Percentiles rank a stretch among this genome's conserved stretches.
Conservation (phyloP, 2,888 invertebrate species). For the Bembecia ichneumoniformis region DNA sequence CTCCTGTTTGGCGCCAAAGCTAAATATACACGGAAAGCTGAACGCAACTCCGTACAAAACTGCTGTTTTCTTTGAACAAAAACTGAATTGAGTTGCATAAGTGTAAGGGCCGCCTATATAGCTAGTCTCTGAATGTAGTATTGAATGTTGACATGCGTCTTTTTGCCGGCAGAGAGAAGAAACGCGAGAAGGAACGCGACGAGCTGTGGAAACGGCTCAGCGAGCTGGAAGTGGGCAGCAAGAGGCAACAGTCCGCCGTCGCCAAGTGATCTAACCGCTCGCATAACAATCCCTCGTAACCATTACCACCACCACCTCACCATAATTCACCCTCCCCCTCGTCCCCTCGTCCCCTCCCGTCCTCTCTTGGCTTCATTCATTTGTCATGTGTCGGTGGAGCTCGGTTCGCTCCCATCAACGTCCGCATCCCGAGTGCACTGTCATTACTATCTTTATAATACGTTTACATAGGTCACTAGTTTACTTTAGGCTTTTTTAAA, state of each 20-base stretch:
- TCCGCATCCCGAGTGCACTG: constrained; percentile 45
- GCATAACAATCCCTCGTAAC: background rate
- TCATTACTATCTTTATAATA: constrained; percentile 51
- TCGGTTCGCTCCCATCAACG: constrained; percentile 13
- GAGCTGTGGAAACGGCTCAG: constrained; percentile 97
- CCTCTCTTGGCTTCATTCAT: constrained; percentile 66
- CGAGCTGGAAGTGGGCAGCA: constrained; percentile 86
- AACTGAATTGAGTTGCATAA: no score
- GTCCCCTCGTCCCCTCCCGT: constrained; percentile 33
- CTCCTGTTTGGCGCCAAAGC: no score
- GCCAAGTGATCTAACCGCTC: constrained; percentile 72
- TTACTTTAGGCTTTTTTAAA: constrained; percentile 63
- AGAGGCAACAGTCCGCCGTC: constrained; percentile 49
- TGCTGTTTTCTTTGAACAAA: no score
- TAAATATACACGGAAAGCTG: no score
- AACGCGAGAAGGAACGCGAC: constrained; percentile 94
- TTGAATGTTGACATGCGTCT: background rate
- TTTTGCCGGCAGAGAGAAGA: constrained; percentile 81
- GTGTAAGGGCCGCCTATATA: no score
- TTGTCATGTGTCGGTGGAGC: constrained; percentile 20
- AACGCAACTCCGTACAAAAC: no score
- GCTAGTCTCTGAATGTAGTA: background rate
- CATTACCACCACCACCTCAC: background rate
- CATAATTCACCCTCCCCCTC: constrained; percentile 9
- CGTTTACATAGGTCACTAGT: constrained; percentile 58